Percentiles rank a stretch among this genome's conserved stretches.
Evolutionary conservation across 1,140 invertebrate genomes (phyloP).

Genomic region (fruit fly (Drosophila melanogaster)): DNA sequence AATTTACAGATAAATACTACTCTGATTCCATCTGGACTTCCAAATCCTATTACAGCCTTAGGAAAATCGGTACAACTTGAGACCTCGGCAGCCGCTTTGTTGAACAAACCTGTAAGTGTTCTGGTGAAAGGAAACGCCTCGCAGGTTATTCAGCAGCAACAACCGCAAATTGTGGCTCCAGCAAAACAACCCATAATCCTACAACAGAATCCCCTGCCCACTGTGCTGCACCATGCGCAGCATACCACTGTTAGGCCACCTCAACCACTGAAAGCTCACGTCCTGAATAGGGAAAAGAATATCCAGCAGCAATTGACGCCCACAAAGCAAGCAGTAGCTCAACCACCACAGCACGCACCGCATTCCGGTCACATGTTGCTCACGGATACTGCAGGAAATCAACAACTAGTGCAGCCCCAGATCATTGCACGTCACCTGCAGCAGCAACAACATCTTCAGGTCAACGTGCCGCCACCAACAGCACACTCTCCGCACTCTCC

Average conservation of each 20-base stretch:
- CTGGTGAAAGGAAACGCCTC: slow-evolving; percentile 67
- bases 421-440: slow-evolving; percentile 73
- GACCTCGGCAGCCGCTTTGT: slow-evolving; percentile 40
- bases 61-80: slow-evolving; percentile 65
- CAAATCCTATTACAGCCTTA: slow-evolving; percentile 61
- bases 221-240: slow-evolving; percentile 70
- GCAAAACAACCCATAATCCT: slow-evolving; percentile 68
- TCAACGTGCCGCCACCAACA: slow-evolving; percentile 70
- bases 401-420: slow-evolving; percentile 59
- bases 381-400: slow-evolving; percentile 60
- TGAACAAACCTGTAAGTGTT: slow-evolving; percentile 77
- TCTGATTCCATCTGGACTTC: slow-evolving; percentile 43
- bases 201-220: slow-evolving; percentile 63
- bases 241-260: slow-evolving; percentile 66
- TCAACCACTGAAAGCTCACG: slow-evolving; percentile 76
- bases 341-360: slow-evolving; percentile 11
- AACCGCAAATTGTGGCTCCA: slow-evolving; percentile 27
- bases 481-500: slow-evolving; percentile 70
- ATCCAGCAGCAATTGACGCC: slow-evolving; percentile 63
- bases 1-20: slow-evolving; percentile 48
- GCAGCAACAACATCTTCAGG: slow-evolving; percentile 67
- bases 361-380: slow-evolving; percentile 67
- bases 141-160: slow-evolving; percentile 52
- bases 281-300: slow-evolving; percentile 77
- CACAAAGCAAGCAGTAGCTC: slow-evolving; percentile 39